A percentile compares a stretch with the other conserved stretches of the same genome.
phyloP scores from a whole-genome alignment of 2,888 invertebrate genomes.

The Cosmopolites sordidus region DNA sequence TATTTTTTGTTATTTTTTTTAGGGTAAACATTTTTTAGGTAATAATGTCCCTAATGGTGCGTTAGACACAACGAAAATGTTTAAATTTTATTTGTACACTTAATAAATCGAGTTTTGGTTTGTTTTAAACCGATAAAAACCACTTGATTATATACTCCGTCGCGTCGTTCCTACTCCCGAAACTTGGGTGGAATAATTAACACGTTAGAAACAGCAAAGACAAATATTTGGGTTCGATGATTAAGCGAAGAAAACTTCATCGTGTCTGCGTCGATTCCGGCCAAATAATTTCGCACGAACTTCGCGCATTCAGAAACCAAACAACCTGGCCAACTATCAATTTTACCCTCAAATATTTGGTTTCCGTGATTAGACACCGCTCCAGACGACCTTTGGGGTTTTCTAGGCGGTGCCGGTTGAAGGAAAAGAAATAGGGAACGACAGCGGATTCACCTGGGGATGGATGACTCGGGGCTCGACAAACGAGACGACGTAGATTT shows the following conservation, averaged over 20 bases:
- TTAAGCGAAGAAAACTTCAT: constrained; percentile 11
- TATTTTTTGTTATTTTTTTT: too few species aligned
- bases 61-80: too few species aligned
- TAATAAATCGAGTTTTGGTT: too few species aligned
- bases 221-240: constrained; percentile 20
- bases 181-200: constrained; percentile 5
- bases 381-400: constrained; percentile 4
- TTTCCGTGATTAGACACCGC: constrained; percentile 14
- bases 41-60: too few species aligned
- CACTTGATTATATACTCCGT: too few species aligned
- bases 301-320: constrained; percentile 12
- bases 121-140: too few species aligned
- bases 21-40: too few species aligned
- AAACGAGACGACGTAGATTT: too few species aligned
- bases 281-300: constrained; percentile 17
- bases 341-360: constrained; percentile 21
- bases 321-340: constrained; percentile 19
- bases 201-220: constrained; percentile 17
- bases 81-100: too few species aligned
- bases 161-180: too few species aligned
- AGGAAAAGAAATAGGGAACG: background rate
- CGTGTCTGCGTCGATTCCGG: background rate
- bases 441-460: background rate
- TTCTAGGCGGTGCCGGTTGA: background rate
- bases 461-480: too few species aligned